Evolutionary conservation across 2,888 invertebrate genomes (phyloP).

Genomic region (Epinotia ramella): DNA sequence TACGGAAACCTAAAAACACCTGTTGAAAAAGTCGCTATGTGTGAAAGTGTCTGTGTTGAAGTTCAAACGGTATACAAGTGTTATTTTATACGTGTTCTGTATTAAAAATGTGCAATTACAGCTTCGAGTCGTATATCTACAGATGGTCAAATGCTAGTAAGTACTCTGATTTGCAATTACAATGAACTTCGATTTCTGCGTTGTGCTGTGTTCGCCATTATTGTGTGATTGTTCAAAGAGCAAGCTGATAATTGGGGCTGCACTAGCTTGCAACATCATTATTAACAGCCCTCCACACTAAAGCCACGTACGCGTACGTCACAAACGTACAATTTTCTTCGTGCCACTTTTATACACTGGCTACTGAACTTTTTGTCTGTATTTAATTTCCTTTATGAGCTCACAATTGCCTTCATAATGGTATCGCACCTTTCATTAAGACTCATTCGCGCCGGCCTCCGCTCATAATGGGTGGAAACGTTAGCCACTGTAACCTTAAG

Average conservation of each 20-base stretch:
- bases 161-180: background rate
- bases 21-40: too few species aligned
- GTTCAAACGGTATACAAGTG: too few species aligned
- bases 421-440: slow-evolving; percentile 81
- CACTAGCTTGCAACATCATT: slow-evolving; percentile 8
- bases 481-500: slow-evolving; percentile 72
- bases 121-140: background rate
- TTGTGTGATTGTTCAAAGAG: slow-evolving; percentile 6
- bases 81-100: too few species aligned
- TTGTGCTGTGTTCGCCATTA: background rate
- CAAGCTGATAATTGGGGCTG: background rate
- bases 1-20: too few species aligned
- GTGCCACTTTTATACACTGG: slow-evolving; percentile 40
- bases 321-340: slow-evolving; percentile 53
- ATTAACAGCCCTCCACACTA: slow-evolving; percentile 3
- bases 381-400: slow-evolving; percentile 81
- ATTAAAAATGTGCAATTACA: background rate
- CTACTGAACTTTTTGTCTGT: slow-evolving; percentile 67
- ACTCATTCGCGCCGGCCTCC: slow-evolving; percentile 75
- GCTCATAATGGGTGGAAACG: slow-evolving; percentile 74
- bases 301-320: slow-evolving; percentile 18
- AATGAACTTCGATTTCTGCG: background rate
- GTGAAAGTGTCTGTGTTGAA: too few species aligned
- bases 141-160: background rate
- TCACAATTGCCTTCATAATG: slow-evolving; percentile 80